Base-by-base conservation (phyloP, 2,113 vertebrate species). In the Neotoma lepida region DNA sequence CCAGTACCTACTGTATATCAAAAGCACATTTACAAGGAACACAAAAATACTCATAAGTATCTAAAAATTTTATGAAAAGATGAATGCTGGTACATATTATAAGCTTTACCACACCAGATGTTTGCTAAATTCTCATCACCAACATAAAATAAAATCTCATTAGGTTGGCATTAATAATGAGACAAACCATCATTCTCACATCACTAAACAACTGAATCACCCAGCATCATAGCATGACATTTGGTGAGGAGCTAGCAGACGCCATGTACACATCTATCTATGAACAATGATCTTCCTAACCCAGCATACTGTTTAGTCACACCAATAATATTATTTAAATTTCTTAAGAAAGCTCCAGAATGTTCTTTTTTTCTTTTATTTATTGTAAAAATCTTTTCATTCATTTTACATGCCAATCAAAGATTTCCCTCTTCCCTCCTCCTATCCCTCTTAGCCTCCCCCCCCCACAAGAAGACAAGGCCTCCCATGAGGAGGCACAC, bases 271-370 rank as follows among this genome's bases (percentile, higher is more conserved):
- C n/a, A 4, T 49, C 35, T 85, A 94, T 5, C 12, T 91, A 41
- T 64, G 56, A 89, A 94, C 22, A 54, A 90, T 80, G 20, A 18
- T 46, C 86, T 78, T 64, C 73, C n/a, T 80, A 66, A 22, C 9
- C 4, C 68, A 91, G 17, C 10, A 94, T 76, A 68, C 30, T 80
- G 63, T 17, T 26, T 41, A 88, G 86, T 68, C 15, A 78, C 56
- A 86, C 22, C 26, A 35, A 94, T 26, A 95, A 76, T 78, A 71
- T 90, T 93, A 88, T 39, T 73, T 82, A 73, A 70, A 74, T 90
- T 94, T 86, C 14, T 63, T 68, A 15, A 93, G 30, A 90, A 86
- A 94, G 93, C 28, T 64, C n/a, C 22, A 85, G 33, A 88, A 61
- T 44, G 28, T 95, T 63, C n/a, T 66, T n/a, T n/a, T n/a, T n/a